Conservation (phyloP, 2,113 vertebrate genomes). For the Carollia perspicillata region DNA sequence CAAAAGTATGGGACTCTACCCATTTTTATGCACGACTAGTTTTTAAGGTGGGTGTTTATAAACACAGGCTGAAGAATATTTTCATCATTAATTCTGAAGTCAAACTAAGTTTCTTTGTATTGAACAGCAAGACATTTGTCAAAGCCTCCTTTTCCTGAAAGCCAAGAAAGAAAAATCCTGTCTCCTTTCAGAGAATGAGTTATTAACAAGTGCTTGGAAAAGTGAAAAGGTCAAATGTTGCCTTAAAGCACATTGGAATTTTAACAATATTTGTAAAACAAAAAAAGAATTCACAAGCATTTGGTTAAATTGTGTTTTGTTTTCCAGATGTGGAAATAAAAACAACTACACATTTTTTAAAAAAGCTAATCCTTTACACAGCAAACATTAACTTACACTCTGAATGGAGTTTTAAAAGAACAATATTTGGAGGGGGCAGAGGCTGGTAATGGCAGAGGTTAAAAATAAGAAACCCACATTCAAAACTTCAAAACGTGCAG, state of each 20-base stretch:
- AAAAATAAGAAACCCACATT: neutral
- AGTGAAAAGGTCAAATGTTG: constrained; percentile 4
- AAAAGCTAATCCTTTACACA: neutral
- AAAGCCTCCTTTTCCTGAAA: constrained; percentile 4
- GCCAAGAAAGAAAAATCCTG: neutral
- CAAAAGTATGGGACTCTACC: neutral
- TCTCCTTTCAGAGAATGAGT: neutral
- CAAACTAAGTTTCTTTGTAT: neutral
- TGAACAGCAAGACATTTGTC: neutral
- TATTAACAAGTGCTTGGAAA: neutral
- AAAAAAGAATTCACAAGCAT: constrained; percentile 11
- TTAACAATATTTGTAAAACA: neutral
- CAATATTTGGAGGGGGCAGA: neutral
- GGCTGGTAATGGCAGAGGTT: neutral
- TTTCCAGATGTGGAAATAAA: constrained; percentile 18
- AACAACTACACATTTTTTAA: neutral
- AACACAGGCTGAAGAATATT: neutral
- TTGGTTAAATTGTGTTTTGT: neutral
- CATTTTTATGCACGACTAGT: neutral
- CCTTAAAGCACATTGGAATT: neutral
- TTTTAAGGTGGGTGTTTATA: neutral
- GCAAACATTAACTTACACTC: neutral
- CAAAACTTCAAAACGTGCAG: neutral
- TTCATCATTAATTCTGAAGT: neutral
- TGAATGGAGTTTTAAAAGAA: neutral